Conservation (phyloP, 2,888 invertebrate genomes). For the Dioctria linearis region DNA sequence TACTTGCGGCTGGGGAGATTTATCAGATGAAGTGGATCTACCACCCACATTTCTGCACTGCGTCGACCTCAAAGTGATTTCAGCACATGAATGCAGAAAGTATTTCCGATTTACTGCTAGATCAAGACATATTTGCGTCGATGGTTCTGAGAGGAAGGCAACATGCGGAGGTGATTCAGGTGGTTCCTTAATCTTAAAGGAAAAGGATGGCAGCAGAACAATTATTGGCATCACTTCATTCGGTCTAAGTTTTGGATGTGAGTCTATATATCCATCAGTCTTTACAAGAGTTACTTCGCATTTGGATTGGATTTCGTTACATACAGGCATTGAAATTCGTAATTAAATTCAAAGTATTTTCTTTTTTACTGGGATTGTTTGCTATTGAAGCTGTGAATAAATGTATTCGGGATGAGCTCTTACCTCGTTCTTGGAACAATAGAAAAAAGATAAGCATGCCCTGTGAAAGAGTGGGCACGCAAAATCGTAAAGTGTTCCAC, state of each 20-base stretch:
- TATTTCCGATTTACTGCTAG: neutral
- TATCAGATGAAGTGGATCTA: neutral
- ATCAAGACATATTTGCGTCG: slow-evolving; percentile 76
- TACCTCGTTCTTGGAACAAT: no score
- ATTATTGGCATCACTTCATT: slow-evolving; percentile 79
- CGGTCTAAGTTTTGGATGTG: slow-evolving; percentile 77
- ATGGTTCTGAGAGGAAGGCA: slow-evolving; percentile 71
- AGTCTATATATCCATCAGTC: slow-evolving; percentile 77
- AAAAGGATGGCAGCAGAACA: slow-evolving; percentile 68
- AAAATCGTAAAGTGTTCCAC: no score
- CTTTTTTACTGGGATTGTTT: no score
- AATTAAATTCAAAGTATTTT: neutral
- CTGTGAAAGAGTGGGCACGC: no score
- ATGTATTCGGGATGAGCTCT: no score
- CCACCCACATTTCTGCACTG: neutral
- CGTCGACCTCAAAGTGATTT: neutral
- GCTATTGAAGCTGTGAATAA: no score
- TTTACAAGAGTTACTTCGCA: slow-evolving; percentile 78
- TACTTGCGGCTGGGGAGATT: slow-evolving; percentile 22
- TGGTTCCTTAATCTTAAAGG: slow-evolving; percentile 79
- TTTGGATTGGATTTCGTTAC: slow-evolving; percentile 75
- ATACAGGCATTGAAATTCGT: slow-evolving; percentile 6
- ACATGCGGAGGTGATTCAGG: slow-evolving; percentile 79
- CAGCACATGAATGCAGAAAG: neutral
- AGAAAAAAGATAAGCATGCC: neutral